Evolutionary conservation across 2,797 vertebrate species (phyloP).

Genomic region (Aphelocoma californica): DNA sequence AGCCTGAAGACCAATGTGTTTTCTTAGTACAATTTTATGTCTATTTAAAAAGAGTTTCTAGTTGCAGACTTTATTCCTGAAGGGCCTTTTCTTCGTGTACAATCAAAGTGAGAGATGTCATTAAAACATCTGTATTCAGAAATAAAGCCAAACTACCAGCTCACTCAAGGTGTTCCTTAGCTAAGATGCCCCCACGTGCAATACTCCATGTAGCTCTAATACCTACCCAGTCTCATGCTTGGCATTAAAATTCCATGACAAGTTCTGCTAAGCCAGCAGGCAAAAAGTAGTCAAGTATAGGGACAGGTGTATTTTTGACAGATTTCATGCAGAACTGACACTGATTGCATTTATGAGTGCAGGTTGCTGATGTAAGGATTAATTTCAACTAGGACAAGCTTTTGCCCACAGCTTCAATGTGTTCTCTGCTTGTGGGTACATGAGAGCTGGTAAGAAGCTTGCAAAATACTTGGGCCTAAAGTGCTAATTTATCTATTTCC

Average conservation of each 20-base stretch:
- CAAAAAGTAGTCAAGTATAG: not conserved
- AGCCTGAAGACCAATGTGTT: not conserved
- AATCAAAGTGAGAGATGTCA: not conserved
- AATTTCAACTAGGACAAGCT: not conserved
- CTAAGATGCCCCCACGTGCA: not conserved
- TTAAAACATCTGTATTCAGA: not conserved
- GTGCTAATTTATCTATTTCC: not conserved
- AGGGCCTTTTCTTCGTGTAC: not conserved
- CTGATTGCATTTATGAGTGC: not conserved
- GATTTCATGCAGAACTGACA: not conserved
- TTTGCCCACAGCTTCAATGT: fast-evolving
- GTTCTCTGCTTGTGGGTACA: not conserved
- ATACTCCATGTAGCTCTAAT: not conserved
- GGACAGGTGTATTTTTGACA: not conserved
- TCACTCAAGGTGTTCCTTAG: not conserved
- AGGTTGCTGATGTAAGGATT: not conserved
- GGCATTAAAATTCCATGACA: not conserved
- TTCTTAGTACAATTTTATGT: not conserved
- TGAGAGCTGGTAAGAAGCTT: not conserved
- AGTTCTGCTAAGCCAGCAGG: not conserved
- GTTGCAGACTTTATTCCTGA: not conserved
- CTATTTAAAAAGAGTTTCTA: not conserved
- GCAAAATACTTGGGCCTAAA: not conserved
- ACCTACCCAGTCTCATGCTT: not conserved
- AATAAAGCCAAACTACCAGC: not conserved